Base-by-base conservation (phyloP, 2,888 invertebrate genomes). In the Brachyptera putata region DNA sequence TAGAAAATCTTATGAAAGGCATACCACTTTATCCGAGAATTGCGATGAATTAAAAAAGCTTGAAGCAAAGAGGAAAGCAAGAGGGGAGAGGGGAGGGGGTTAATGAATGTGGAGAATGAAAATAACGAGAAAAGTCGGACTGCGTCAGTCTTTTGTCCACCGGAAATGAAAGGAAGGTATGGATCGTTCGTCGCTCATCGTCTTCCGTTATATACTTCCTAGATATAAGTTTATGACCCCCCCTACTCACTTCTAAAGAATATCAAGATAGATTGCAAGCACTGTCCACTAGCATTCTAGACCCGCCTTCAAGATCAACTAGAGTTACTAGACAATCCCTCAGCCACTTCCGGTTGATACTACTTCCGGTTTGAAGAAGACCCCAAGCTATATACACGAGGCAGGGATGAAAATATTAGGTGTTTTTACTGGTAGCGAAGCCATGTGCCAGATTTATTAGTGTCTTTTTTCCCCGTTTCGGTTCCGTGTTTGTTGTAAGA, bases 241-340 rank as follows among this genome's bases (percentile, higher is more conserved):
- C n/a, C n/a, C n/a, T n/a, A n/a, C n/a, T n/a, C n/a, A n/a, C n/a
- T n/a, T n/a, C n/a, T n/a, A n/a, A 18, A 43, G 16, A 11, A 43
- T 18, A 43, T 43, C 16, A 36, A 53, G 53, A 53, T 53, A 36
- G 53, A 53, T 53, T 34, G 53, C 34, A 53, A n/a, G 18, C 16
- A 18, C 2, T 37, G 53, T 16, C 53, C 24, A 46, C 24, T 25
- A 30, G 22, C 21, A 14, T 30, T 7, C 22, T 7, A 34, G 50
- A 21, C 16, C 50, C 13, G 53, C 24, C 49, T 49, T 49, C n/a
- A 25, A 49, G 34, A 53, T 53, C 53, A 53, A 5, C 53, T 37
- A n/a, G n/a, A n/a, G n/a, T n/a, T n/a, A n/a, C 16, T 30, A 46
- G 53, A 53, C 53, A 53, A 53, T 53, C 53, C 43, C 53, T 36